Base-by-base conservation (phyloP, 1,140 invertebrate species). In the Cataglyphis hispanica region DNA sequence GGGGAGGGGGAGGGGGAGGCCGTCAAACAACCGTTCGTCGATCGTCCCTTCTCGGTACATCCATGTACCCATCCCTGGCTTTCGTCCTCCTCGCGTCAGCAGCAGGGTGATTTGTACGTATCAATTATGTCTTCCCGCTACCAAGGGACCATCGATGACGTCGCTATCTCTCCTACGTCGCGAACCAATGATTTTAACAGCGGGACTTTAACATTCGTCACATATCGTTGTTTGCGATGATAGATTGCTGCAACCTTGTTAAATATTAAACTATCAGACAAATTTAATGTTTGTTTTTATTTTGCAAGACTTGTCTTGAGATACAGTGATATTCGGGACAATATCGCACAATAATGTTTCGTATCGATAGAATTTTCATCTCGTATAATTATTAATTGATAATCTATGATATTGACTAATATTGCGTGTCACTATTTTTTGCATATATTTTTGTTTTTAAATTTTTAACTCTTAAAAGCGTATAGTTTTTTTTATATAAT, bases 41-140 rank as follows among this genome's bases (percentile, higher is more conserved):
- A 67, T 87, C 91, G 88, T 89, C 91, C 90, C 92, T 88, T 86
- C 78, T 76, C 72, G 63, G 78, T 86, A 78, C 77, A 74, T 69
- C 64, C 84, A 89, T 86, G 43, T 70, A 56, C 78, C 70, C 61
- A 80, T 67, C 61, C 61, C 76, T 60, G 56, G 53, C 19, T 13
- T 72, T 81, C 76, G 85, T 78, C 64, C 85, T 84, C 66, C 43
- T 76, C 80, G 77, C 87, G 88, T 89, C 91, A 85, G 74, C 86
- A 70, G 83, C 87, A 86, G 90, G 80, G 86, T 90, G 84, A 93
- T 93, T 91, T 93, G 91, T 93, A 88, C 85, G 89, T 91, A 92
- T 93, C 91, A 93, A 93, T 92, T 93, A 88, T 43, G 78, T 83
- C 86, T 61, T 34, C 11, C 66, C 46, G 34, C 19, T 50, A 6